Percentiles rank a stretch among this genome's conserved stretches.
Conservation (phyloP, 2,113 vertebrate species). For the Piaya cayana region DNA sequence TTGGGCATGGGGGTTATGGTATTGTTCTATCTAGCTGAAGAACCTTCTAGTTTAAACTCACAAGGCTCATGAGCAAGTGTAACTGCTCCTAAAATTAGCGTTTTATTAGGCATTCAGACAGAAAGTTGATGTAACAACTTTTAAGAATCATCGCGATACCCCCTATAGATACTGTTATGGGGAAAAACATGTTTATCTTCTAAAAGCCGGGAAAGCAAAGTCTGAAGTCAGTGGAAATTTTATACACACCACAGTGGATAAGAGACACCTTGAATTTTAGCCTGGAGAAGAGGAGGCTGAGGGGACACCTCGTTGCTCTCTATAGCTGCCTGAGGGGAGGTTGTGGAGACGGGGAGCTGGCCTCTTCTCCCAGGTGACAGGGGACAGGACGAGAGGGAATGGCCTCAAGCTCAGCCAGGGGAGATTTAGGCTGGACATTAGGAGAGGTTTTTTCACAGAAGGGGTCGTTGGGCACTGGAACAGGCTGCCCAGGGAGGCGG, state of each 20-base stretch:
- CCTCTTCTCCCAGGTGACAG: too few relatives aligned
- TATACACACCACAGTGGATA: background rate
- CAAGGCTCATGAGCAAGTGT: background rate
- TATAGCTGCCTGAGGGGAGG: too few relatives aligned
- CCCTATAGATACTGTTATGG: rapidly evolving
- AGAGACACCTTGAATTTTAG: background rate
- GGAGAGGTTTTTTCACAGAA: too few relatives aligned
- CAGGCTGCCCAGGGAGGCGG: too few relatives aligned
- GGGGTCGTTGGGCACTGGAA: too few relatives aligned
- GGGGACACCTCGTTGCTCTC: too few relatives aligned
- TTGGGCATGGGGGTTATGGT: background rate
- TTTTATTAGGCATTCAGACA: background rate
- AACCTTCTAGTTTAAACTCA: background rate
- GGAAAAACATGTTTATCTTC: background rate
- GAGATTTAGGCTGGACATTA: too few relatives aligned
- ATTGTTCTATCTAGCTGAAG: background rate
- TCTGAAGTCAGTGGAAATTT: background rate
- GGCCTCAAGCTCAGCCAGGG: too few relatives aligned
- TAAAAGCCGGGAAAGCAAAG: background rate
- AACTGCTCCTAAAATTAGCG: background rate
- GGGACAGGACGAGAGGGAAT: too few relatives aligned
- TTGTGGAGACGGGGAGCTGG: too few relatives aligned
- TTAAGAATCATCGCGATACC: background rate
- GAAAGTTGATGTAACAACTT: background rate
- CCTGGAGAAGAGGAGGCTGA: too few relatives aligned